Base-by-base conservation (phyloP, 2,888 invertebrate species). In the Orchesellides sinensis region DNA sequence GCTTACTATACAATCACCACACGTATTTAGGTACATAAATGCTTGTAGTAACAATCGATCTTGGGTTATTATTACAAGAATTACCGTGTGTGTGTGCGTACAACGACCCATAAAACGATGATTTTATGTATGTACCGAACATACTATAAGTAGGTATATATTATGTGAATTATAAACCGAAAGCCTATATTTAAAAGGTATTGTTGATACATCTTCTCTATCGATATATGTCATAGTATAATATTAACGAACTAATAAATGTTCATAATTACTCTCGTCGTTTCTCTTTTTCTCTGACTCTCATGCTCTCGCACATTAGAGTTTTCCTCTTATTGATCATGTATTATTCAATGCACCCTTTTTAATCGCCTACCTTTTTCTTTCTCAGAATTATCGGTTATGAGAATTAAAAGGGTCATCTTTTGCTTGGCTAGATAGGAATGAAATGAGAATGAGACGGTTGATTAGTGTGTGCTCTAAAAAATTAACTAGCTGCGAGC, bases 341-440 rank as follows among this genome's bases (percentile, higher is more conserved):
- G n/a, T n/a, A n/a, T n/a, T n/a, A n/a, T n/a, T n/a, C n/a, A n/a
- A n/a, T n/a, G n/a, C 23, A 32, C 54, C 35, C 68, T 52, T 32
- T 70, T 35, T 56, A 17, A 56, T 56, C 27, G 27, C 25, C 17
- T 21, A 17, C 19, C 5, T 52, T 70, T 52, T 56, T 40, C 59
- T 25, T 70, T 70, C 70, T 70, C 27, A 70, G 70, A 70, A 70
- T 56, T 70, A 70, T 70, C 27, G 56, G 70, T 25, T 70, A 59
- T 70, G 70, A 70, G 70, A 70, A 70, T n/a, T n/a, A 69, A 68
- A 68, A 68, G 69, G 69, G 69, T 69, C 69, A 40, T 19, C 35
- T 35, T 19, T 32, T 25, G 68, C 17, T 21, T 17, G 35, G 32
- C 21, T 56, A 32, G 8, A 68, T 40, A 40, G 32, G 32, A 32